Evolutionary conservation across 2,888 invertebrate species (phyloP), one percentile per base, ranked within the genome.

Genomic region (Carcina quercana): DNA sequence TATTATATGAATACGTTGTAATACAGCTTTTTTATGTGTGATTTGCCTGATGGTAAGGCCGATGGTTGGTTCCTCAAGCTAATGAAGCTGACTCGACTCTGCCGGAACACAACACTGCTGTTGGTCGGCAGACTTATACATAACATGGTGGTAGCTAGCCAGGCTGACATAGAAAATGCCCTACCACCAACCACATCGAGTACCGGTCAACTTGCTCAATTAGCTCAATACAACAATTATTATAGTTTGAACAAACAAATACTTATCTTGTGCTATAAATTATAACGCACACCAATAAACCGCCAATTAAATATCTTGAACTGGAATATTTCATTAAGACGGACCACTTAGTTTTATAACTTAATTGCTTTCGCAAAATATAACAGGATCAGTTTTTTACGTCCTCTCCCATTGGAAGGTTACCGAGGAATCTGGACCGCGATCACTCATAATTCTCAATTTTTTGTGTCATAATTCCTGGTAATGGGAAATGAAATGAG

Each of bases 281-380:
- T 65, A 65, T 67, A 70, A 59, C 51, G 55, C 57, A 47, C 47
- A 38, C 42, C 61, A 70, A 69, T 72, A 73, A 71, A 73, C 58
- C 59, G 43, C 57, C 56, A 56, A 59, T 72, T 71, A 71, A 73
- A 72, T 69, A 73, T 47, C 48, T 67, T 62, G 63, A 60, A 65
- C 62, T 61, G 61, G 66, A 69, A 75, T 74, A 76, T 78, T 78
- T 75, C 70, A 76, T 79, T 74, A 69, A 67, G 67, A 68, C 67
- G 63, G 64, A 59, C 65, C 65, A 67, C 68, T 71, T 66, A 73
- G 63, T 71, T 82, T 82, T 74, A 82, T 71, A 70, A 67, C 78
- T 72, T 82, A 79, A 82, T 82, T 72, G 71, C 67, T 60, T 65
- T 76, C 59, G 79, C 75, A 74, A 80, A 78, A 69, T 76, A 74